These are phyloP conservation scores for Crioceris asparagi DNA, from an alignment of 2,888 invertebrate species.

Conservation along the genomic window DNA sequence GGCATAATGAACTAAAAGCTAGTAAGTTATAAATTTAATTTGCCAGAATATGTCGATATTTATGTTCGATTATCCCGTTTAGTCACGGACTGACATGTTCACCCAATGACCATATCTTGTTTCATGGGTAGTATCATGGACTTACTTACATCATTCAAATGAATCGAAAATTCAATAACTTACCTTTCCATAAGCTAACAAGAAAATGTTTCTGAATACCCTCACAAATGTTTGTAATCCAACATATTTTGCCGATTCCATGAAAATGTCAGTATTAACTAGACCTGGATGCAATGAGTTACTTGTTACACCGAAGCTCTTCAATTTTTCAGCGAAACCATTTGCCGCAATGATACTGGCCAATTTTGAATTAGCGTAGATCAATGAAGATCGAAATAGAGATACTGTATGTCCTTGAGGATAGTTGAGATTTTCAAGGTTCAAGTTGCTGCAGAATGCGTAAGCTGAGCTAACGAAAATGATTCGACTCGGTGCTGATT, in stretches of 20 bases:
- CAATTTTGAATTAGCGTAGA: constrained; percentile 33
- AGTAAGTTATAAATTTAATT: no score
- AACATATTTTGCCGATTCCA: constrained; percentile 18
- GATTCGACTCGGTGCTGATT: constrained; percentile 32
- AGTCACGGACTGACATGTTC: no score
- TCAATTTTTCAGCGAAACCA: constrained; percentile 30
- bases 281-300: constrained; percentile 35
- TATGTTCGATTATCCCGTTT: no score
- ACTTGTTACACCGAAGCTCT: constrained; percentile 28
- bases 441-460: constrained; percentile 26
- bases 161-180: no score
- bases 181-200: constrained; percentile 28
- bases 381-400: constrained; percentile 20
- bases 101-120: no score
- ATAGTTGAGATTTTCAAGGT: constrained; percentile 26
- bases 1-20: no score
- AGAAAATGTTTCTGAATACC: constrained; percentile 19
- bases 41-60: no score
- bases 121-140: no score
- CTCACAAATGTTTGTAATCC: constrained; percentile 19
- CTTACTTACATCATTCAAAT: no score
- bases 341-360: constrained; percentile 32
- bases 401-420: constrained; percentile 21
- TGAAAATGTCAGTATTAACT: constrained; percentile 28
- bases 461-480: constrained; percentile 31